A percentile compares a stretch with the other conserved stretches of the same genome.
These are phyloP conservation scores for Microctonus hyperodae DNA, from an alignment of 2,888 invertebrate species.

Conservation along the genomic window DNA sequence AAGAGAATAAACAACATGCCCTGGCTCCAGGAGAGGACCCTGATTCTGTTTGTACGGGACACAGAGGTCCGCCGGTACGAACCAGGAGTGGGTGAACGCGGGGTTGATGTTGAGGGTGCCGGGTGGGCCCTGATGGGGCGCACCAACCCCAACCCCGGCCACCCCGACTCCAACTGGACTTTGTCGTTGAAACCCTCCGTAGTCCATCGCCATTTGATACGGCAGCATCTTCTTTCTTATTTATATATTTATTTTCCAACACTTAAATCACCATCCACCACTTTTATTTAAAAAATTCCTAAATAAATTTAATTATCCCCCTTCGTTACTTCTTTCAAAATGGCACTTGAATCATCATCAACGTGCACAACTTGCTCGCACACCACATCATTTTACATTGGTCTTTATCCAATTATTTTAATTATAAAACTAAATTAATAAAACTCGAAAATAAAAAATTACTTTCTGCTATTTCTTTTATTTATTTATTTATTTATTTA, in stretches of 20 bases:
- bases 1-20: constrained; percentile 76
- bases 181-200: constrained; percentile 66
- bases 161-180: constrained; percentile 62
- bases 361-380: background rate
- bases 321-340: background rate
- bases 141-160: constrained; percentile 54
- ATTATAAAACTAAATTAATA: background rate
- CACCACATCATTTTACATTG: background rate
- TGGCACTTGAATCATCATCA: background rate
- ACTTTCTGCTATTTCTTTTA: no score
- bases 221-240: constrained; percentile 72
- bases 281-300: constrained; percentile 17
- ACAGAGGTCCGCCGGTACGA: constrained; percentile 93
- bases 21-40: constrained; percentile 88
- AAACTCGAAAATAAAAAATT: background rate
- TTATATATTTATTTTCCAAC: background rate
- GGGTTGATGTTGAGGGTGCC: constrained; percentile 73
- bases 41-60: constrained; percentile 83
- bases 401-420: background rate
- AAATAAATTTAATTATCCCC: constrained; percentile 18
- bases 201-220: constrained; percentile 86
- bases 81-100: constrained; percentile 94
- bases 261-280: constrained; percentile 17
- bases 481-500: no score
- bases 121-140: constrained; percentile 87